These are phyloP conservation scores for Andinoacara biseriatus DNA, from an alignment of 2,113 vertebrate genomes.

Conservation along the genomic window DNA sequence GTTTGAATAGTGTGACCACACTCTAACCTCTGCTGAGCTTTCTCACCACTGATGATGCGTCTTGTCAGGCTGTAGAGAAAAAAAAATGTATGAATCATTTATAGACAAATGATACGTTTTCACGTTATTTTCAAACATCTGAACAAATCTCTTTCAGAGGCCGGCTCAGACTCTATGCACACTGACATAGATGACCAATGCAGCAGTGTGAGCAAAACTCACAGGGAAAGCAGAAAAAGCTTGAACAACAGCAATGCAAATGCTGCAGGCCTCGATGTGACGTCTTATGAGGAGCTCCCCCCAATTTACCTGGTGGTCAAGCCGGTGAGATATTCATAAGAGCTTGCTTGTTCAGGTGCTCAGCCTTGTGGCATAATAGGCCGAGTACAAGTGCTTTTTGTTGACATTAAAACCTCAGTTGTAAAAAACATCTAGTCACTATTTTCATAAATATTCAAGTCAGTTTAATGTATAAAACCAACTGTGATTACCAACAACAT, in stretches of 20 bases:
- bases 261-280: not conserved
- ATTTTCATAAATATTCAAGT: not conserved
- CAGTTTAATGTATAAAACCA: not conserved
- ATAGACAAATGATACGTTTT: not conserved
- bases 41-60: not conserved
- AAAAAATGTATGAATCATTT: not conserved
- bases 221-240: constrained; percentile 26
- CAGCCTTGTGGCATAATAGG: not conserved
- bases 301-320: constrained; percentile 73
- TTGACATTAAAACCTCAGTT: not conserved
- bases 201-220: constrained; percentile 48
- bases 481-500: not conserved
- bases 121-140: not conserved
- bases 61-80: not conserved
- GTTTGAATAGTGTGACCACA: not conserved
- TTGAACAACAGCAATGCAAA: constrained; percentile 18
- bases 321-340: constrained; percentile 63
- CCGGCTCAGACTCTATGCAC: constrained; percentile 71
- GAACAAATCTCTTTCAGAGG: constrained; percentile 46
- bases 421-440: not conserved
- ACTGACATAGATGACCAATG: constrained; percentile 65
- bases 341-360: not conserved
- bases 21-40: not conserved
- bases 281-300: constrained; percentile 44
- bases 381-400: not conserved